A percentile compares a stretch with the other conserved stretches of the same genome.
Conservation (phyloP, 2,113 vertebrate species). For the Anthoscopus minutus region DNA sequence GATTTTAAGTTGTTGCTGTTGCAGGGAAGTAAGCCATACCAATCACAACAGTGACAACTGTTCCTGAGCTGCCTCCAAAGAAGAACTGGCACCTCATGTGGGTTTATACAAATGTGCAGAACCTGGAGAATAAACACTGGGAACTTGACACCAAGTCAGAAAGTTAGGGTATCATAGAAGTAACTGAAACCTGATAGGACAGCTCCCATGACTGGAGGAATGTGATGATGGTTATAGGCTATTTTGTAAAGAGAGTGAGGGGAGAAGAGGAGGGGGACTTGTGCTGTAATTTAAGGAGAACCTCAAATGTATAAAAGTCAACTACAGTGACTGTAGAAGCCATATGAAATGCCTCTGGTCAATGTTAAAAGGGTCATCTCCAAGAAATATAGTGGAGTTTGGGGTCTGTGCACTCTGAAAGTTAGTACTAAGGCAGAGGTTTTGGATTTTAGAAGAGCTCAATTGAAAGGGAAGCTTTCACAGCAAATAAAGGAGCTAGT, state of each 20-base stretch:
- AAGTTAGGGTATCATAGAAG: background rate
- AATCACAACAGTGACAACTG: background rate
- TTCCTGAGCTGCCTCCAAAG: background rate
- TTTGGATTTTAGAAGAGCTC: background rate
- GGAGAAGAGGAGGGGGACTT: background rate
- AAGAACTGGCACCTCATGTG: background rate
- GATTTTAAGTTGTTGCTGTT: background rate
- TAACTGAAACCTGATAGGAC: background rate
- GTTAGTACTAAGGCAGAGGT: background rate
- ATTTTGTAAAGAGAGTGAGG: background rate
- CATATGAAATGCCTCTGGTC: background rate
- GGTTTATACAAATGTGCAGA: background rate
- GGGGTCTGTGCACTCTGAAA: background rate
- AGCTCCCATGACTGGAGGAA: background rate
- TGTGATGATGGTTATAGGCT: background rate
- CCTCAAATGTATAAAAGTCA: background rate
- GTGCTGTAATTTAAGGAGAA: background rate
- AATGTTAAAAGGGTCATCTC: background rate
- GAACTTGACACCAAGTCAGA: fast-evolving
- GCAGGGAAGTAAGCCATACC: background rate
- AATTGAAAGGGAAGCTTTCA: background rate
- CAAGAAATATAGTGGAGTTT: too few species aligned
- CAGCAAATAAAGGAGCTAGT: fast-evolving
- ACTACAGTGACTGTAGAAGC: background rate
- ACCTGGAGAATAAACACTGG: background rate